These are phyloP conservation scores for Brachypodius melanocephalos DNA, from an alignment of 2,113 vertebrate genomes.

Conservation along the genomic window DNA sequence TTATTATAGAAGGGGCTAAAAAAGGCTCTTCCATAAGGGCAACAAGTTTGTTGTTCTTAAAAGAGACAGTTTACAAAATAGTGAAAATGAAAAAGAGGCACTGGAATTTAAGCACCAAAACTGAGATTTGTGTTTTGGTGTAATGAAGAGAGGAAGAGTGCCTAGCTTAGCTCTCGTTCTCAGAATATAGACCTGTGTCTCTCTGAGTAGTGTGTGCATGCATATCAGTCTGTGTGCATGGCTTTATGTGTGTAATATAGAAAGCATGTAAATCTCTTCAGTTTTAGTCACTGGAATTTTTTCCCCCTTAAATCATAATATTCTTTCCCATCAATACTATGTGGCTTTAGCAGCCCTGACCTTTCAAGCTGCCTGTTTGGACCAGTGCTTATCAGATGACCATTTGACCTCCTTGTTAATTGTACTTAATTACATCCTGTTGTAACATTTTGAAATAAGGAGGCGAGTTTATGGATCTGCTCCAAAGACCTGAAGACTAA, in stretches of 20 bases:
- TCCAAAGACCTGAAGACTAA: slow-evolving; percentile 20
- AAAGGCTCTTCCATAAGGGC: neutral
- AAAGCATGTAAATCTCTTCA: slow-evolving; percentile 28
- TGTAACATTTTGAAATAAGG: slow-evolving; percentile 78
- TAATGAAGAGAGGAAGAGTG: neutral
- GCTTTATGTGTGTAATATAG: neutral
- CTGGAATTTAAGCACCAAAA: neutral
- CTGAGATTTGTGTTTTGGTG: neutral
- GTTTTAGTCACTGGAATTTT: slow-evolving; percentile 36
- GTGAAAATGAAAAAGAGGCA: neutral
- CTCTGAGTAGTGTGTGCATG: neutral
- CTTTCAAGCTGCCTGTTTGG: slow-evolving; percentile 64
- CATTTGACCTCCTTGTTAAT: slow-evolving; percentile 85
- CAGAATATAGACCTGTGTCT: neutral
- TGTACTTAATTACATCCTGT: slow-evolving; percentile 86
- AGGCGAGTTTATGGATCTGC: slow-evolving; percentile 51
- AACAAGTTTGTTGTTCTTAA: neutral
- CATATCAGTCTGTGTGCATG: neutral
- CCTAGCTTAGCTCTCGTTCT: neutral
- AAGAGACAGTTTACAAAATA: neutral
- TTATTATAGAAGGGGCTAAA: neutral
- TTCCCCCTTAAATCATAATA: slow-evolving; percentile 41
- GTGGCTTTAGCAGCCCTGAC: slow-evolving; percentile 75
- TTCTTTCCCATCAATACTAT: slow-evolving; percentile 49
- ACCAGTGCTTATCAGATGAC: slow-evolving; percentile 81